Base-by-base conservation (phyloP, 2,113 vertebrate genomes). In the Phoenicopterus ruber region DNA sequence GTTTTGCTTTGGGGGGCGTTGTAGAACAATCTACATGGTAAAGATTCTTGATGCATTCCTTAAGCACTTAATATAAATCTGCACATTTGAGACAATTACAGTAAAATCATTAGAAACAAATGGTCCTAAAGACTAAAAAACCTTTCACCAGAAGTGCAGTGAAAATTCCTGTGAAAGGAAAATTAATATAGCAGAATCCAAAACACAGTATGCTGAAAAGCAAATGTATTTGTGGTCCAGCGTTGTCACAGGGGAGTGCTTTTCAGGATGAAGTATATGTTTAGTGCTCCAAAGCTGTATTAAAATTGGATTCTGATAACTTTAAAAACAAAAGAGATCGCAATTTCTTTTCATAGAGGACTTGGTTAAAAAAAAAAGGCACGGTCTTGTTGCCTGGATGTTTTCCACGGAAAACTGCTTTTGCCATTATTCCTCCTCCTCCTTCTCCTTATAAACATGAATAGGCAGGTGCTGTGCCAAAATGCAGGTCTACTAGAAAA, bases 401-500 rank as follows among this genome's bases (percentile, higher is more conserved):
- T 47, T 88, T 94, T 96, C 79, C 78, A 55, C 77, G 36, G 55
- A 88, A 73, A 84, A 86, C 69, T 69, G 44, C 86, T 97, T 94
- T 93, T 85, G 46, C 72, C 65, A 46, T 93, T 88, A 77, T 79
- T 94, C 34, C 50, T 92, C 40, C 55, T 79, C 36, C 66, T 67
- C 50, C 55, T 81, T 88, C 42, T 95, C 40, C 36, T 61, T 73
- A 32, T 32, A 59, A 81, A 38, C 42, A 72, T 58, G 77, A 85
- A 83, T 61, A 93, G 82, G 49, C 67, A 88, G 86, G 81, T 96
- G 65, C 82, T 94, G 69, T 96, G 93, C 93, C 93, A 96, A 95
- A 93, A 82, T 61, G 10, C 71, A 87, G 15, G 70, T 83, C 90
- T 93, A 50, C 57, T 91, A 62, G 83, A 80, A 93, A 96, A 94